phyloP scores from a whole-genome alignment of 2,113 vertebrate species.

The Ictalurus punctatus region DNA sequence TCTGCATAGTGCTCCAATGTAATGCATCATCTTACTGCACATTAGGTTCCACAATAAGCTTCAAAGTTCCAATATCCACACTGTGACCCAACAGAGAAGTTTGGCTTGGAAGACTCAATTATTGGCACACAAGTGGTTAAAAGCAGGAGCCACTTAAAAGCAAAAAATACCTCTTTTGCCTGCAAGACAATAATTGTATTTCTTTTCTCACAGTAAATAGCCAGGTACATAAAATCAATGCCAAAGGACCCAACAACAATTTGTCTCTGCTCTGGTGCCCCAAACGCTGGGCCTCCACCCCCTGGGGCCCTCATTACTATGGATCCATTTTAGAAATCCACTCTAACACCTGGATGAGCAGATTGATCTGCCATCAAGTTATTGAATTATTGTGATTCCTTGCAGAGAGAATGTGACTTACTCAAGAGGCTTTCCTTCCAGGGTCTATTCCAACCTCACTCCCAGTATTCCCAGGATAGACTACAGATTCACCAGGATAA shows the following conservation, averaged over 20 bases:
- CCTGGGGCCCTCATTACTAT: conserved; percentile 34
- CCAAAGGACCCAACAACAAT: conserved; percentile 44
- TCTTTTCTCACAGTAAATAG: conserved; percentile 52
- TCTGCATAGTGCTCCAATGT: background rate
- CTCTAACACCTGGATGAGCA: conserved; percentile 31
- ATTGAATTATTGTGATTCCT: conserved; percentile 43
- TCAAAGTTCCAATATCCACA: conserved; percentile 32
- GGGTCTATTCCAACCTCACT: background rate
- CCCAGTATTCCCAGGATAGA: background rate
- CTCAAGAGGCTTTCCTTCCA: background rate
- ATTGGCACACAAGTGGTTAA: conserved; percentile 38
- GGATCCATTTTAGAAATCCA: conserved; percentile 44
- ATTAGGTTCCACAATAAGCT: conserved; percentile 36
- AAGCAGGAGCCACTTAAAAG: conserved; percentile 47
- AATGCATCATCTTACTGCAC: conserved; percentile 14
- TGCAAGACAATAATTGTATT: conserved; percentile 56
- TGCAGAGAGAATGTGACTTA: background rate
- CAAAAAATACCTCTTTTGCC: conserved; percentile 50
- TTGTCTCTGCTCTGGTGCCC: conserved; percentile 44
- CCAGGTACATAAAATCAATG: conserved; percentile 57
- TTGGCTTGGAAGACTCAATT: conserved; percentile 28
- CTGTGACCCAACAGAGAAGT: conserved; percentile 16
- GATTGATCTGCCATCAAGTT: conserved; percentile 42
- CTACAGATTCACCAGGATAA: background rate
- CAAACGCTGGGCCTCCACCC: background rate